Evolutionary conservation across 2,113 vertebrate species (phyloP).

Genomic region (Cavia aperea): DNA sequence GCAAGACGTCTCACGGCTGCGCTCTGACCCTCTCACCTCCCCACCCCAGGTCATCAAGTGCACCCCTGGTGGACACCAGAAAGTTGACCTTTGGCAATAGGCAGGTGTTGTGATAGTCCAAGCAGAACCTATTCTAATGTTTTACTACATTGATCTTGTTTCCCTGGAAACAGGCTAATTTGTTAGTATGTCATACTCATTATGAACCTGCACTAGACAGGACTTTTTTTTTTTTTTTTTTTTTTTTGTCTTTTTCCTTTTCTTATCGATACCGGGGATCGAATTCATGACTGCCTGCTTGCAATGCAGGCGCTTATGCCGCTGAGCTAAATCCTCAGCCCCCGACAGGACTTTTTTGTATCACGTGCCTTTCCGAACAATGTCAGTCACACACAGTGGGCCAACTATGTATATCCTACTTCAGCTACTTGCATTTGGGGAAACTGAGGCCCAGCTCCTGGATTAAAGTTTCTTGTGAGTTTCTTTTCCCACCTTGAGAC

Average conservation of each 20-base stretch:
- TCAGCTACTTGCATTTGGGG: neutral
- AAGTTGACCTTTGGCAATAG: neutral
- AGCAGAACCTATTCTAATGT: neutral
- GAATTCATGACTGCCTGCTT: no score
- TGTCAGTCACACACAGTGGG: neutral
- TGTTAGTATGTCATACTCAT: neutral
- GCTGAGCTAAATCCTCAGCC: no score
- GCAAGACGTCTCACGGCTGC: neutral
- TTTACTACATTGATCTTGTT: neutral
- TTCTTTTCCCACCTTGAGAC: neutral
- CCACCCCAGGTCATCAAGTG: neutral
- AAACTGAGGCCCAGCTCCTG: constrained; percentile 16
- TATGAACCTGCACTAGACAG: neutral
- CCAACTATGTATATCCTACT: neutral
- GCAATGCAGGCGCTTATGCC: no score
- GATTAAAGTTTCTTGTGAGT: neutral
- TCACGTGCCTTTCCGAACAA: neutral
- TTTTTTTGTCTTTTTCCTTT: neutral
- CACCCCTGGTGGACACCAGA: neutral
- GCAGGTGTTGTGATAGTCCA: neutral
- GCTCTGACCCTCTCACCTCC: neutral
- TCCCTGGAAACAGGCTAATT: constrained; percentile 20
- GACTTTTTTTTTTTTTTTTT: neutral
- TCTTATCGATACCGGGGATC: no score
- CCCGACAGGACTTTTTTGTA: neutral